Base-by-base conservation (phyloP, 1,140 invertebrate genomes). In the Mesaphorura yosii region DNA sequence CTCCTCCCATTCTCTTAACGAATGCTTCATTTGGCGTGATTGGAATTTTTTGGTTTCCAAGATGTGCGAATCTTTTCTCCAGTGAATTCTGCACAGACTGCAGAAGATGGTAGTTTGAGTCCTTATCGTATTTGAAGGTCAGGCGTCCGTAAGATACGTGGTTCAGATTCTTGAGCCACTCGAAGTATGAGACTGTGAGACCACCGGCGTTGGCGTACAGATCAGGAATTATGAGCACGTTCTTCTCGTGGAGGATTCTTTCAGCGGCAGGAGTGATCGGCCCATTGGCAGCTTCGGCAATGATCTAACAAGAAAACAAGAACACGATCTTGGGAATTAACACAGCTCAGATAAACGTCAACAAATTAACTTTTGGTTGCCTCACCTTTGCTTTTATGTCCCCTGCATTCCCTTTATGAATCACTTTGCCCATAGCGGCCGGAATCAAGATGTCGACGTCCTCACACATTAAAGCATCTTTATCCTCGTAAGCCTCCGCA, bases 121-220 rank as follows among this genome's bases (percentile, higher is more conserved):
- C 94, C 55, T 86, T 80, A 69, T 98, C 95, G 70, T 99, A 98
- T 72, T 99, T 99, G 75, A 99, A 98, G 5, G 93, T 95, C 48
- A 99, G 77, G 66, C 95, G 79, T 55, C 95, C 95, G 68, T 96
- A 99, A 12, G 91, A 96, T 4, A 98, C 95, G 70, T 99, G 95
- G 72, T 98, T 98, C 38, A 99, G 76, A 75, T 99, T 98, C 74
- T 99, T 99, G 57, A 99, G 76, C 95, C 95, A 98, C 70, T 99
- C 95, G 73, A 99, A 98, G 78, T 96, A 99, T 20, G 94, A 98
- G 7, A 99, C 95, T 17, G 95, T 98, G 2, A 98, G 95, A 88
- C 92, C 93, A 72, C 94, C 94, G 64, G 91, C 92, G 74, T 98
- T 98, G 64, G 95, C 84, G 70, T 86, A 89, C 69, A 95, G 74